Evolutionary conservation across 2,113 vertebrate species (phyloP).

Genomic region (Eurypyga helias): DNA sequence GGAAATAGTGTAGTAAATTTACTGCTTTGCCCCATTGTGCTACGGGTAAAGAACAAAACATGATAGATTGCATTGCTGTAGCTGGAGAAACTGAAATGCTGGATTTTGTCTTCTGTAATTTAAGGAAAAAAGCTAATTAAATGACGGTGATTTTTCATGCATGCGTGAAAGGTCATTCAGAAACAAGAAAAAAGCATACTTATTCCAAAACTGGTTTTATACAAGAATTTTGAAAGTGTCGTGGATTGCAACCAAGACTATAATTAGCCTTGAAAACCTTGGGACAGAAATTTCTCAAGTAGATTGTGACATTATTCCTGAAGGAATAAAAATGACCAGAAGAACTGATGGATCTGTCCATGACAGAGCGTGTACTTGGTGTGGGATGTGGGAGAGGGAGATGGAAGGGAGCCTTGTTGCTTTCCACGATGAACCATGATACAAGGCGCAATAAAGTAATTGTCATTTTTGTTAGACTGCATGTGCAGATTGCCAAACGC

Average conservation of each 20-base stretch:
- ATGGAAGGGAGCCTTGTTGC: background rate
- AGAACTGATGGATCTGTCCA: background rate
- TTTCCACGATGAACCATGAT: background rate
- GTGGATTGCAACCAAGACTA: background rate
- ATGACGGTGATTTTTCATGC: background rate
- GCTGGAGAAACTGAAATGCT: background rate
- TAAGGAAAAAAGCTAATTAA: background rate
- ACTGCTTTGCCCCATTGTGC: background rate
- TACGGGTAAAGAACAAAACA: background rate
- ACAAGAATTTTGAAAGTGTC: background rate
- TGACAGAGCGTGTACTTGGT: background rate
- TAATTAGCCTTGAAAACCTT: slow-evolving; percentile 6
- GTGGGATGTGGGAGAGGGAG: background rate
- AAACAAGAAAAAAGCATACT: background rate
- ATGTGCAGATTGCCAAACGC: background rate
- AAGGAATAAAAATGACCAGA: background rate
- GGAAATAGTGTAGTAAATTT: background rate
- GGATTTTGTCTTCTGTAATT: background rate
- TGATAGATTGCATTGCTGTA: background rate
- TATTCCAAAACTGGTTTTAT: background rate
- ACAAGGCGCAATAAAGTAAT: background rate
- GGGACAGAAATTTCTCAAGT: slow-evolving; percentile 12
- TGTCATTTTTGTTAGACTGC: background rate
- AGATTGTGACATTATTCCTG: background rate
- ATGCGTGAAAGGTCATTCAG: background rate